Evolutionary conservation across 2,888 invertebrate species (phyloP), one percentile per base, ranked within the genome.

Genomic region (Pogonocherus hispidulus): DNA sequence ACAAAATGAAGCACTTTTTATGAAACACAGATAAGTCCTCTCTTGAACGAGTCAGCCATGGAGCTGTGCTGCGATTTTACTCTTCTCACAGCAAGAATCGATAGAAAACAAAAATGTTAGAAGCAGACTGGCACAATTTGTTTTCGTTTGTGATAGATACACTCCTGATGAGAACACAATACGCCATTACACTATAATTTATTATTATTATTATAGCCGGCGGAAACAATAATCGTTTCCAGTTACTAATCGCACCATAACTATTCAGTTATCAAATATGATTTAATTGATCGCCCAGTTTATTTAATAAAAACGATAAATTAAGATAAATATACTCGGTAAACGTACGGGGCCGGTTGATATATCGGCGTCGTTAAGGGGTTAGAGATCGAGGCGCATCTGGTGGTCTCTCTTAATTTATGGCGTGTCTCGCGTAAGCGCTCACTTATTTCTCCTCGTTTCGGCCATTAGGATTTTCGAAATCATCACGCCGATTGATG

Each of bases 351-450:
- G 5, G 22, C 55, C n/a, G n/a, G 41, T 41, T 54, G 54, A 54
- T 54, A 37, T 54, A 54, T 37, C 19, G 54, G 8, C n/a, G 54
- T 54, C 54, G 18, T 54, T 32, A 54, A 54, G 32, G 54, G 54
- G 54, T 54, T 54, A 54, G 35, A 54, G 54, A 32, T 54, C 54
- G 19, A 19, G 54, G 2, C 54, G 32, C 54, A 54, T 54, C 35
- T 54, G 54, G 54, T 54, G 37, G 54, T 52, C 51, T n/a, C 41
- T 9, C 16, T 9, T 41, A 41, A 41, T 41, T 41, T 41, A 41
- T 14, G 41, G n/a, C 41, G 41, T 41, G 41, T 41, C 27, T 27
- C 41, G 41, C 16, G 11, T 14, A 41, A 16, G 41, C 41, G 41
- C n/a, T 41, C 41, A 16, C 41, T 16, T 41, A 41, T 41, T 41